phyloP scores from a whole-genome alignment of 2,113 vertebrate species.

The Lampris incognitus region DNA sequence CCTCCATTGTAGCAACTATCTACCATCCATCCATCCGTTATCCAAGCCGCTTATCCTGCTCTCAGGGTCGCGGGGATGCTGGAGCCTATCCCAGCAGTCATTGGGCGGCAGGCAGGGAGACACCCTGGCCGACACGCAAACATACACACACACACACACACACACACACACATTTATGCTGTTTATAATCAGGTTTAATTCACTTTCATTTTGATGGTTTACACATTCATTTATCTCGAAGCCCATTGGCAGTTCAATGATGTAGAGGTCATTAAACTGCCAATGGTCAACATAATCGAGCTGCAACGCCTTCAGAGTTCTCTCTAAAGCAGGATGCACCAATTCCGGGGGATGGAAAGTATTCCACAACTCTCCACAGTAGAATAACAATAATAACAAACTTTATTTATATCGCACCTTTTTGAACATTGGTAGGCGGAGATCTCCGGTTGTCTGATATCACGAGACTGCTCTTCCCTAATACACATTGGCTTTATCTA shows the following conservation, averaged over 20 bases:
- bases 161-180: no score
- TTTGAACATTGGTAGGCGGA: no score
- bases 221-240: slow-evolving; percentile 84
- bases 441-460: slow-evolving; percentile 36
- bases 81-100: no score
- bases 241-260: slow-evolving; percentile 91
- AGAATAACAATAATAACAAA: no score
- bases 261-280: slow-evolving; percentile 80
- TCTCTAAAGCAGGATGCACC: slow-evolving; percentile 88
- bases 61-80: no score
- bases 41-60: no score
- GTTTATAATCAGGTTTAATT: not conserved
- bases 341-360: slow-evolving; percentile 87
- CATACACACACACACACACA: no score
- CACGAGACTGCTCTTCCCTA: slow-evolving; percentile 19
- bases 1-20: no score
- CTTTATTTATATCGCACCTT: no score
- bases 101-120: no score
- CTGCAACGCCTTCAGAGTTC: slow-evolving; percentile 84
- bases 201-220: not conserved
- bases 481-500: slow-evolving; percentile 46
- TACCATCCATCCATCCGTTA: no score
- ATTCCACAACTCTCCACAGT: slow-evolving; percentile 86
- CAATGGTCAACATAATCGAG: slow-evolving; percentile 88
- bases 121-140: no score